Evolutionary conservation across 2,797 vertebrate genomes (phyloP).

Genomic region (Gallinago nigripennis): DNA sequence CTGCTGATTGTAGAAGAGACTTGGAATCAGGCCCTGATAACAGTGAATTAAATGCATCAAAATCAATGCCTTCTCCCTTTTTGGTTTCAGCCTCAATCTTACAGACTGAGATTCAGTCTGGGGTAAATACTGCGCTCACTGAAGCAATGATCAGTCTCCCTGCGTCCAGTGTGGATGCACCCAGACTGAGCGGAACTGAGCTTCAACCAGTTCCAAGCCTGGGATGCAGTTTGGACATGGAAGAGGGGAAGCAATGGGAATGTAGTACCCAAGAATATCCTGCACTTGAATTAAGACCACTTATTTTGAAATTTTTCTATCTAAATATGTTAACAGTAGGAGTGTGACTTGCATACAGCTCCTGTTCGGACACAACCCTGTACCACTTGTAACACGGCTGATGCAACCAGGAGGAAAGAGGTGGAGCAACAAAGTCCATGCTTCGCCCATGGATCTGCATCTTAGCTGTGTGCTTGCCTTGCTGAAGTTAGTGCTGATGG

Average conservation of each 20-base stretch:
- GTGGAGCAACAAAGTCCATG: background rate
- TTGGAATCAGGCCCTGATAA: background rate
- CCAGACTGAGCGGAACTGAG: background rate
- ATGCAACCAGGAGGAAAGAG: background rate
- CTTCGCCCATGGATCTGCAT: background rate
- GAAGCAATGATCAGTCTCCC: background rate
- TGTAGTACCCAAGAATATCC: background rate
- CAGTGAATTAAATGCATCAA: background rate
- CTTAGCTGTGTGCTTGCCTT: background rate
- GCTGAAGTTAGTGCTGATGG: background rate
- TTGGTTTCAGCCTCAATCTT: background rate
- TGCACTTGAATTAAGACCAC: background rate
- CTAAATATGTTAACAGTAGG: background rate
- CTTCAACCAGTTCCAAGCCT: background rate
- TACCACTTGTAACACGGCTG: background rate
- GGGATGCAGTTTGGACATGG: background rate
- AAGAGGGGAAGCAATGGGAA: background rate
- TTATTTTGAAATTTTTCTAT: background rate
- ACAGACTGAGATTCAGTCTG: background rate
- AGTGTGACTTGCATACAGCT: background rate
- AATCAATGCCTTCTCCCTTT: background rate
- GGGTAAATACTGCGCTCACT: background rate
- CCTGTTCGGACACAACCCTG: background rate
- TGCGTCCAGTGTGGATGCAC: background rate
- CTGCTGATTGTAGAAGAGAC: background rate